These are phyloP conservation scores for Rhyacophila brunnea DNA, from an alignment of 1,140 invertebrate genomes.

Conservation along the genomic window DNA sequence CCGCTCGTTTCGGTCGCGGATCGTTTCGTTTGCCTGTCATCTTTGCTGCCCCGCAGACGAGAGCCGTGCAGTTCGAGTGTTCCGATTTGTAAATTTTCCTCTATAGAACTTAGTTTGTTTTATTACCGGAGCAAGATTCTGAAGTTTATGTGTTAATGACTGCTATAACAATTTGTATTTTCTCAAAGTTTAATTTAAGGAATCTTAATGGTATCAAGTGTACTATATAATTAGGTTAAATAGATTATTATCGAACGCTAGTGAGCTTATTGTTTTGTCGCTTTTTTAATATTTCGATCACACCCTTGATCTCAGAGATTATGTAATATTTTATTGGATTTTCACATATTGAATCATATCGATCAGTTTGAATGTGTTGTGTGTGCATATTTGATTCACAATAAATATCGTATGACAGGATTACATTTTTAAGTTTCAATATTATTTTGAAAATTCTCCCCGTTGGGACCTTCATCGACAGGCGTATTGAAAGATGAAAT, in stretches of 20 bases:
- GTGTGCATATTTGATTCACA: too few species aligned
- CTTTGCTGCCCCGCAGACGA: slow-evolving; percentile 3
- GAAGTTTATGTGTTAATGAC: slow-evolving; percentile 6
- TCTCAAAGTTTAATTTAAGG: slow-evolving; percentile 11
- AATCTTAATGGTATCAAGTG: slow-evolving; percentile 2
- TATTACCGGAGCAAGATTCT: slow-evolving; percentile 1
- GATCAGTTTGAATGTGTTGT: too few species aligned
- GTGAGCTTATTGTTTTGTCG: slow-evolving; percentile 34
- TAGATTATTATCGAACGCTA: slow-evolving; percentile 32
- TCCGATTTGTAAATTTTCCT: slow-evolving; percentile 17
- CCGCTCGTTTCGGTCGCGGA: not conserved
- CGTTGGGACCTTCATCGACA: too few species aligned
- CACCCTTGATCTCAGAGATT: slow-evolving; percentile 35
- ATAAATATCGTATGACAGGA: too few species aligned
- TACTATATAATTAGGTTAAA: slow-evolving; percentile 20
- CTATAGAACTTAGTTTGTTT: not conserved
- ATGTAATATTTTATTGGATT: slow-evolving; percentile 24
- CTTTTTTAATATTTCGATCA: slow-evolving; percentile 33
- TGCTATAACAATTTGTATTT: slow-evolving; percentile 16
- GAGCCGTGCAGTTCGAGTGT: slow-evolving; percentile 15
- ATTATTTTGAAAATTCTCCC: too few species aligned
- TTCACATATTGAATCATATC: too few species aligned
- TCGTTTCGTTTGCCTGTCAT: slow-evolving; percentile 4
- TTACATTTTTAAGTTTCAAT: too few species aligned
- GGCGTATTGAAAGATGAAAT: too few species aligned